Evolutionary conservation across 2,888 invertebrate species (phyloP).

Genomic region (Drosophila multiciliata): DNA sequence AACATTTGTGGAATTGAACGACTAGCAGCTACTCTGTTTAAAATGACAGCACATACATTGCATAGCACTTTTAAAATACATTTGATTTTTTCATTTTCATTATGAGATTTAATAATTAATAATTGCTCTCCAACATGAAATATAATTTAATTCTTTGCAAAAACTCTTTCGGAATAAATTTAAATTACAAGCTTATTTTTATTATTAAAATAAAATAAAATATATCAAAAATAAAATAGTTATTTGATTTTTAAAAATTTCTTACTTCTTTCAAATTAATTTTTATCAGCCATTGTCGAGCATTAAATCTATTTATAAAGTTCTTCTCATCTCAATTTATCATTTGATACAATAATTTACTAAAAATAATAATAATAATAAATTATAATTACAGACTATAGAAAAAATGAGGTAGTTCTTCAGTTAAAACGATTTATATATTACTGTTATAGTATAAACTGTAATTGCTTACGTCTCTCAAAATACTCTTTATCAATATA

Average conservation of each 20-base stretch:
- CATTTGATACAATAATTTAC: too few species aligned
- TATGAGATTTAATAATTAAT: neutral
- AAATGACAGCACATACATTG: neutral
- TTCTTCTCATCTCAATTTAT: too few species aligned
- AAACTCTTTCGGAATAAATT: neutral
- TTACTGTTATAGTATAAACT: neutral
- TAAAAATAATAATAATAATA: too few species aligned
- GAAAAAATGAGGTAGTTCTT: neutral
- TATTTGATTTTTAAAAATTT: neutral
- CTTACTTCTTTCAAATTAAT: too few species aligned
- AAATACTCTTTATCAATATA: neutral
- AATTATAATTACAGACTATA: neutral
- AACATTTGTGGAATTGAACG: neutral
- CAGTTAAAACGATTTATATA: neutral
- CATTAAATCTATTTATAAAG: too few species aligned
- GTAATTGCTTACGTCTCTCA: neutral
- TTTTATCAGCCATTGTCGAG: too few species aligned
- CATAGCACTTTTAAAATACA: fast-evolving
- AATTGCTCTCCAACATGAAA: neutral
- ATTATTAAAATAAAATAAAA: too few species aligned
- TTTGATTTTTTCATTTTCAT: neutral
- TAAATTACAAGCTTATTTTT: neutral
- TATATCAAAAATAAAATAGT: fast-evolving
- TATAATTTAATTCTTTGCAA: neutral
- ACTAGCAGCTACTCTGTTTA: constrained; percentile 4